Conservation (phyloP, 1,140 invertebrate species). For the Musca vetustissima region DNA sequence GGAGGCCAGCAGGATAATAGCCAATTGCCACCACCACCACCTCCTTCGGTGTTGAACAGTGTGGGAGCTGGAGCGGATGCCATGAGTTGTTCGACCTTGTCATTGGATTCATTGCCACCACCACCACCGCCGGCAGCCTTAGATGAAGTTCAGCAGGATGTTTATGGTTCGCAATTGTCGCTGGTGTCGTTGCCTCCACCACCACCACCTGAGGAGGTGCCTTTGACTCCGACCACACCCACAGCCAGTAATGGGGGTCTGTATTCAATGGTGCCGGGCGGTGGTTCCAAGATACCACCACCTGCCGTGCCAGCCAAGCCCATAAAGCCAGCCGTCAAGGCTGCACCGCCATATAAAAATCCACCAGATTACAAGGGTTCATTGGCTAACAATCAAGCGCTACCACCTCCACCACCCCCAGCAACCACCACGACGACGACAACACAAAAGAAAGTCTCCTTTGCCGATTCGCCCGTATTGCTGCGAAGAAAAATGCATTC, state of each 20-base stretch:
- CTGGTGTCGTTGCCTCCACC: slow-evolving; percentile 70
- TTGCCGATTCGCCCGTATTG: slow-evolving; percentile 53
- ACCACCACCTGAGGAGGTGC: slow-evolving; percentile 61
- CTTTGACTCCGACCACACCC: slow-evolving; percentile 1
- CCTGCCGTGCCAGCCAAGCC: slow-evolving; percentile 51
- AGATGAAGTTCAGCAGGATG: slow-evolving; percentile 62
- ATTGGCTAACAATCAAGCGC: too few species aligned
- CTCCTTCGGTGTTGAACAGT: slow-evolving; percentile 43
- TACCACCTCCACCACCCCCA: slow-evolving; percentile 30
- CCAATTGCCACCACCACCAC: slow-evolving; percentile 59
- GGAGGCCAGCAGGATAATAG: not conserved
- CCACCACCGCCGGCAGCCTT: slow-evolving; percentile 69
- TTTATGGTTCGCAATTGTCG: slow-evolving; percentile 69
- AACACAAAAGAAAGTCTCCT: slow-evolving; percentile 53
- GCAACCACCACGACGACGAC: too few species aligned
- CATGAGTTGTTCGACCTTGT: slow-evolving; percentile 74
- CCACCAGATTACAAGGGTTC: slow-evolving; percentile 52
- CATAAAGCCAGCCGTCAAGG: slow-evolving; percentile 48
- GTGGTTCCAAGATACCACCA: slow-evolving; percentile 41
- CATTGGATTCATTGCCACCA: slow-evolving; percentile 74
- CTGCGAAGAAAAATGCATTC: slow-evolving; percentile 54
- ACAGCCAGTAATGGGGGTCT: not conserved
- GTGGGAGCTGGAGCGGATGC: slow-evolving; percentile 51
- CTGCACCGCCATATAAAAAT: slow-evolving; percentile 53
- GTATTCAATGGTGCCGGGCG: too few species aligned